Evolutionary conservation across 2,113 vertebrate genomes (phyloP), one percentile per base, ranked within the genome.

Genomic region (Tetraodon nigroviridis): DNA sequence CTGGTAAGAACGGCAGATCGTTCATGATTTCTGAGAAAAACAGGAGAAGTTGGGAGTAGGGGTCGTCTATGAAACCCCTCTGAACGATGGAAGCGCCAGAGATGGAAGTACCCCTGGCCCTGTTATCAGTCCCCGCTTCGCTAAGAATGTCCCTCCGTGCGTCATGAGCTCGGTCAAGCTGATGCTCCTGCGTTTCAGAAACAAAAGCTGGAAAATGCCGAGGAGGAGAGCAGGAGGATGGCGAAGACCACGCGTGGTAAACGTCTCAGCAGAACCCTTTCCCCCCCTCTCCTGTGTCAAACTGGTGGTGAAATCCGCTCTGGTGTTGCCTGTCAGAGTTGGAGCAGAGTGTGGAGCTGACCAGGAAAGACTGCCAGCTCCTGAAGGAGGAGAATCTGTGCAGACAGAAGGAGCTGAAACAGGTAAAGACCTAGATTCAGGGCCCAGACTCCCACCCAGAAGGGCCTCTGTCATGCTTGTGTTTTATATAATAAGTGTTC

Each of bases 241-340:
- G 85, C 89, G 15, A 89, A 80, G 73, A 80, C 69, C 59, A 87
- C 92, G 89, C 90, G 92, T 93, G 95, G 96, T 98, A 87, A 37
- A 85, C 73, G 19, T 2, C 15, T 14, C 16, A 24, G 13, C 22
- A 16, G 1, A 32, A 11, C 15, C 3, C 1, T n/a, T 40, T 3
- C 20, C 44, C 7, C 14, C 14, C 15, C 21, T 5, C 7, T 19
- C 11, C 24, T 2, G 27, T 27, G 19, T 41, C 3, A 15, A 24
- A 18, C 15, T 3, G 50, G 4, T 40, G 7, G 5, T 65, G 7
- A 27, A 0, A 42, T 10, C 8, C 10, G n/a, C 29, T 52, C 44
- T 40, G 50, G 0, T 67, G 50, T 56, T 57, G 47, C 6, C 15
- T 48, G 55, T 44, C 58, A 88, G 84, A 84, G 12, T 8, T 84